Evolutionary conservation across 2,797 vertebrate genomes (phyloP).

Genomic region (Scleropages formosus): DNA sequence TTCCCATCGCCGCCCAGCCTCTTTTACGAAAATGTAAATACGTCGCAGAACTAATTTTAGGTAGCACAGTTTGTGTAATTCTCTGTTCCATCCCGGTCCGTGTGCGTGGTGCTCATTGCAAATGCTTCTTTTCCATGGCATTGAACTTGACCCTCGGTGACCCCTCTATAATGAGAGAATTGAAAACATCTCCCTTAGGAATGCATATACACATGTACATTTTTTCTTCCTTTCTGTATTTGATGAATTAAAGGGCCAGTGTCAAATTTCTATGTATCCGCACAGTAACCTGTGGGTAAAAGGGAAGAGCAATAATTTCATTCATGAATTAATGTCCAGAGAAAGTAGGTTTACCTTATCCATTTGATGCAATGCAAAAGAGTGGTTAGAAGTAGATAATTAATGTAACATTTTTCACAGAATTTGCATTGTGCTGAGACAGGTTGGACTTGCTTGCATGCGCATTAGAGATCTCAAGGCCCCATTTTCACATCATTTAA

Average conservation of each 20-base stretch:
- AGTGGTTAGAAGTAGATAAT: background rate
- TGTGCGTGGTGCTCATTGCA: constrained; percentile 79
- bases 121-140: constrained; percentile 87
- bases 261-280: constrained; percentile 62
- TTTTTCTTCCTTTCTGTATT: constrained; percentile 67
- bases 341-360: background rate
- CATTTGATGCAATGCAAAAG: background rate
- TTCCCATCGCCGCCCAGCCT: constrained; percentile 77
- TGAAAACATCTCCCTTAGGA: constrained; percentile 99
- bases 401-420: too few relatives aligned
- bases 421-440: constrained; percentile 34
- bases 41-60: constrained; percentile 87
- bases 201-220: constrained; percentile 85
- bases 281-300: constrained; percentile 41
- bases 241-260: constrained; percentile 85
- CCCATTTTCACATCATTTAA: background rate
- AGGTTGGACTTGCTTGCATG: constrained; percentile 30
- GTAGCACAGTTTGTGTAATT: constrained; percentile 83
- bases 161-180: constrained; percentile 97
- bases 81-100: constrained; percentile 64
- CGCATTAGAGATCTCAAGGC: background rate
- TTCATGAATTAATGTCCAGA: background rate
- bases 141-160: constrained; percentile 95
- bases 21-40: constrained; percentile 81
- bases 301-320: constrained; percentile 11